phyloP scores from a whole-genome alignment of 2,797 vertebrate species.

The Syndactyla subalaris region DNA sequence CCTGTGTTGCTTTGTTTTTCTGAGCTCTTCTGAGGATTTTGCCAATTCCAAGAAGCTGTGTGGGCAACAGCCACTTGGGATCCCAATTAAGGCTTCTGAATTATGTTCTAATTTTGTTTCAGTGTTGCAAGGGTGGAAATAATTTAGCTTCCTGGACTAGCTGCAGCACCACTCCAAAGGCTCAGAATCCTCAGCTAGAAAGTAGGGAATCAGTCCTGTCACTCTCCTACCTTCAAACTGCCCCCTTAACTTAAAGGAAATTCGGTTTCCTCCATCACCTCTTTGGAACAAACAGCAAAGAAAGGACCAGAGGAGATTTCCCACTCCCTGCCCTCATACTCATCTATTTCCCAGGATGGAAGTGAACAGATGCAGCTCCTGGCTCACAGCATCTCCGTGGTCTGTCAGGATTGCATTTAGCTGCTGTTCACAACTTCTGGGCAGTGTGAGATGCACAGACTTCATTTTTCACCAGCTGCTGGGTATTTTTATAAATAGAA shows the following conservation, averaged over 20 bases:
- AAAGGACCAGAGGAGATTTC: background rate
- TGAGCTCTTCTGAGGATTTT: background rate
- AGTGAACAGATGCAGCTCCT: constrained; percentile 27
- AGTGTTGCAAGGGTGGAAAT: constrained; percentile 1
- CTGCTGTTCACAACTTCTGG: constrained; percentile 44
- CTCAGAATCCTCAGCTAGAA: background rate
- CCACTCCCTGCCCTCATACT: background rate
- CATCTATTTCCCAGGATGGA: constrained; percentile 1
- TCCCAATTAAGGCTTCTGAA: constrained; percentile 18
- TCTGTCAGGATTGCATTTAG: constrained; percentile 2
- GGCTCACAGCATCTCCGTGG: background rate
- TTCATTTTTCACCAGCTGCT: constrained; percentile 18
- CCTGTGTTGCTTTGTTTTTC: background rate
- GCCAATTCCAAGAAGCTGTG: background rate
- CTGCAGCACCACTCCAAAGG: background rate
- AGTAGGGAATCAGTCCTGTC: background rate
- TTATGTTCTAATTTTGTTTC: constrained; percentile 11
- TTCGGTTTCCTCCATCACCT: background rate
- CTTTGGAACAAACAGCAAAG: background rate
- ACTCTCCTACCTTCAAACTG: background rate
- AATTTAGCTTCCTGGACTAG: background rate
- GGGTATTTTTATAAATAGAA: constrained; percentile 43
- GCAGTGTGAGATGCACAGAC: background rate
- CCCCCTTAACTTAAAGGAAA: background rate
- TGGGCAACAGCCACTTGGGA: background rate